Evolutionary conservation across 2,797 vertebrate species (phyloP), one percentile per base, ranked within the genome.

Genomic region (Rhyacichthys aspro): DNA sequence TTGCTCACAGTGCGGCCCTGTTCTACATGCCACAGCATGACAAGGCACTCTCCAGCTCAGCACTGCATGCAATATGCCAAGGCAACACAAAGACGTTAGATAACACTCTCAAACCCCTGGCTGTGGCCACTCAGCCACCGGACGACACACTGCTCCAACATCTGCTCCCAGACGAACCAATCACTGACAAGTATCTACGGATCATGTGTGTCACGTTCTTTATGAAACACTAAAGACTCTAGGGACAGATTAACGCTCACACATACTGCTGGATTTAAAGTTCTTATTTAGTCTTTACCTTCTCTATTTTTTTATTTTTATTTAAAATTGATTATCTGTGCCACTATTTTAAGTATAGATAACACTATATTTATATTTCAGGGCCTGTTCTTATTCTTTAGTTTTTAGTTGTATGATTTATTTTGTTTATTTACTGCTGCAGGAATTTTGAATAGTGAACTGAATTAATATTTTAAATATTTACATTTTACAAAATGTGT

Each of bases 61-160:
- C 82, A 23, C 81, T 8, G 39, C 74, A 59, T 83, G 83, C 38
- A 10, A 76, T 74, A 64, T 65, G 76, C 72, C 71, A 78, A 78
- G 78, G 81, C 81, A 80, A 86, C 81, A 84, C 82, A 81, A 73
- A 80, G 47, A 55, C 14, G 36, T 82, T 74, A 65, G 59, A 76
- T 81, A 74, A 83, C 79, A 83, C 66, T 57, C 72, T 59, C 71
- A 79, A n/a, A 75, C 74, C 68, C 74, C 82, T 9, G 49, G 67
- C 52, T 77, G 62, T 45, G 77, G 75, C 34, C 23, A 17, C 74
- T 78, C 61, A 7, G 37, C 63, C 61, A 28, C 23, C 7, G 23
- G 23, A 28, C 52, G 70, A 61, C 63, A 44, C 72, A 46, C 66
- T 48, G 14, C 59, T 70, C 23, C 36, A 86, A 77, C 85, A 83